Percentiles rank a stretch among this genome's conserved stretches.
phyloP scores from a whole-genome alignment of 1,140 invertebrate genomes.

The Plodia interpunctella region DNA sequence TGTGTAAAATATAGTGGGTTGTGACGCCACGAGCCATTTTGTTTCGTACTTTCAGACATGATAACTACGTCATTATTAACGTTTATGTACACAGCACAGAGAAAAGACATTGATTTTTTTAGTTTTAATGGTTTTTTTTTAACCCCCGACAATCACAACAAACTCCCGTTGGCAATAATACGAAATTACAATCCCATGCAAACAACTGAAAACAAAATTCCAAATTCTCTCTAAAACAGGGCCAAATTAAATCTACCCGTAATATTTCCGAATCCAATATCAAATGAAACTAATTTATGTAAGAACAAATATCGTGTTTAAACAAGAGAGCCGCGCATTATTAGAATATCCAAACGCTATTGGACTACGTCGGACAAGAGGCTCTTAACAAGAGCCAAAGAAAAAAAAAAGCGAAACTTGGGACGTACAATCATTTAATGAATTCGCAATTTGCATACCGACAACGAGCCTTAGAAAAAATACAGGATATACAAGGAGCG shows the following conservation, averaged over 20 bases:
- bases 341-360: constrained; percentile 36
- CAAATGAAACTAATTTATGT: background rate
- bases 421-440: constrained; percentile 66
- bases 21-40: no score
- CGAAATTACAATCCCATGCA: no score
- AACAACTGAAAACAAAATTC: constrained; percentile 23
- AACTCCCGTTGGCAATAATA: no score
- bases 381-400: constrained; percentile 46
- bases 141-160: no score
- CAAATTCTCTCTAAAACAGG: background rate
- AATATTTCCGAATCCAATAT: background rate
- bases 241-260: background rate
- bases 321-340: constrained; percentile 21
- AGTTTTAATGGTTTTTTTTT: no score
- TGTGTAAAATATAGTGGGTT: constrained; percentile 15
- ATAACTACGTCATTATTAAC: no score
- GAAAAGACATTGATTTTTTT: no score
- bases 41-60: no score
- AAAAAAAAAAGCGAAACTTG: constrained; percentile 48
- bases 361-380: constrained; percentile 33
- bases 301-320: constrained; percentile 4
- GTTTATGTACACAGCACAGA: no score
- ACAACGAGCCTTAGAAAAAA: constrained; percentile 42
- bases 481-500: constrained; percentile 29
- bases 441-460: constrained; percentile 66